These are phyloP conservation scores for Eleginops maclovinus DNA, from an alignment of 2,113 vertebrate species.

Conservation along the genomic window DNA sequence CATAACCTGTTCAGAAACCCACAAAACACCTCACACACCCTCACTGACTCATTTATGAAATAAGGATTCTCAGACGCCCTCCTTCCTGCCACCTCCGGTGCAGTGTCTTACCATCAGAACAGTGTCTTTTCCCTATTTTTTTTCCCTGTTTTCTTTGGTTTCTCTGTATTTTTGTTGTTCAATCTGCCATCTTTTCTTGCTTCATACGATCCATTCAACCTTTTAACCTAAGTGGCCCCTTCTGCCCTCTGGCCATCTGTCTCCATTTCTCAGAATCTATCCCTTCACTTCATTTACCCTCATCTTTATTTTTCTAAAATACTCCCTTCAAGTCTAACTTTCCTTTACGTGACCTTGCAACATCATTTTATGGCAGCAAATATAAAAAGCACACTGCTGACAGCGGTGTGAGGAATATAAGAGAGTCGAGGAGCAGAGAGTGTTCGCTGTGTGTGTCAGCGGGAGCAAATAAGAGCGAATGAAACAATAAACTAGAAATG, in stretches of 20 bases:
- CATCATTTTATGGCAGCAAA: conserved; percentile 19
- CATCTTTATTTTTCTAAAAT: conserved; percentile 40
- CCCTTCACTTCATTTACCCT: conserved; percentile 5
- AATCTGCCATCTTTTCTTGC: conserved; percentile 21
- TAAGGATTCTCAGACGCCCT: neutral
- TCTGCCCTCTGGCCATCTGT: conserved; percentile 54
- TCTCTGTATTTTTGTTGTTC: neutral
- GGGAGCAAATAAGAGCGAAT: neutral
- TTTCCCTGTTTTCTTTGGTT: neutral
- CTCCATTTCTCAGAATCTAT: conserved; percentile 34
- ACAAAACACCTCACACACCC: conserved; percentile 5
- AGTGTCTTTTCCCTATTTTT: neutral
- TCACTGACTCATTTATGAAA: neutral
- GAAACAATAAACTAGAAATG: conserved; percentile 10
- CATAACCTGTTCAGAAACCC: conserved; percentile 19
- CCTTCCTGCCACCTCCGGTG: neutral
- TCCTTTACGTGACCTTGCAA: conserved; percentile 31
- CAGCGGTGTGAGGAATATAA: neutral
- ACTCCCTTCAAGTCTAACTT: conserved; percentile 19
- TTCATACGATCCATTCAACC: conserved; percentile 40
- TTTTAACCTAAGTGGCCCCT: conserved; percentile 26
- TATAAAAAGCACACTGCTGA: conserved; percentile 50
- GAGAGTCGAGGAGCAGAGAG: neutral
- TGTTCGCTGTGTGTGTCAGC: neutral
- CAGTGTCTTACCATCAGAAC: neutral